Evolutionary conservation across 2,113 vertebrate genomes (phyloP), one percentile per base, ranked within the genome.

Genomic region (Hemichromis elongatus): DNA sequence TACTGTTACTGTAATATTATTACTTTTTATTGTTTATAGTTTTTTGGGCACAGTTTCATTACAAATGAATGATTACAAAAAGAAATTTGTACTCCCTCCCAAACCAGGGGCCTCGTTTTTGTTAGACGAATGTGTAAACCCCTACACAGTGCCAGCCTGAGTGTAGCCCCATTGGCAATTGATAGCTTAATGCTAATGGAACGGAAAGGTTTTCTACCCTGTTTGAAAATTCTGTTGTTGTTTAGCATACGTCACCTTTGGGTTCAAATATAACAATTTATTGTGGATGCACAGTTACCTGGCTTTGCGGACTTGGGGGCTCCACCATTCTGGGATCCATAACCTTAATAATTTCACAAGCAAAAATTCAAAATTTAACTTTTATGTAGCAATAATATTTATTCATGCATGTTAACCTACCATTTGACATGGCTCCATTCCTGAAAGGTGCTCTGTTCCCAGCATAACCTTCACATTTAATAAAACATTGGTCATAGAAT

Each of bases 301-400:
- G 86, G 30, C 45, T 93, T 94, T 56, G 70, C 82, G 54, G 84
- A 82, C 37, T 85, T 94, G 28, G 30, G 80, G 12, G 86, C 79
- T 80, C 89, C 90, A 47, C 79, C 83, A 19, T 37, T 91, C 6
- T 52, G 56, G 52, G 92, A 85, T 84, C 90, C 90, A 82, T 90
- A 87, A 73, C 86, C 92, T 89, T 47, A 77, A 83, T 3, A 81
- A 14, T 57, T 83, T 75, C 6, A 88, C 16, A 80, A 70, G 83
- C 37, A 86, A 8, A 30, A 21, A 50, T 5, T 55, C 7, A 18
- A 24, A 53, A 40, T 85, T 28, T 35, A 28, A 18, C 2, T 40
- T 14, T 24, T 14, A 24, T 13, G 28, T 63, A 12, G 0, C 6
- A 55, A 37, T 28, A 26, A 56, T 75, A 50, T 19, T n/a, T 30